A percentile compares a stretch with the other conserved stretches of the same genome.
These are phyloP conservation scores for Gadus chalcogrammus DNA, from an alignment of 2,113 vertebrate species.

Conservation along the genomic window DNA sequence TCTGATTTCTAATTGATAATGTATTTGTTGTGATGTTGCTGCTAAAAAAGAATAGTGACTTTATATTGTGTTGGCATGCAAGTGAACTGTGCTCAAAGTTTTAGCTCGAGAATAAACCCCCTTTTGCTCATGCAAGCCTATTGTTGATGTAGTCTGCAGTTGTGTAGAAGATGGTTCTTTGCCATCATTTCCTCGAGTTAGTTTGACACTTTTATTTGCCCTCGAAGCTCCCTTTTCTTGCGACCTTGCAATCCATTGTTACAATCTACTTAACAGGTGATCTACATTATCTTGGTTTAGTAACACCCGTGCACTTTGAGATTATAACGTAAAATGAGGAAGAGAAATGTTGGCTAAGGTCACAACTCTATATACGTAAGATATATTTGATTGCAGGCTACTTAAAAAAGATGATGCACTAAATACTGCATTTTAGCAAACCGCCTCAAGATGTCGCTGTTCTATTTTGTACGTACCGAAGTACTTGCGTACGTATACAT, in stretches of 20 bases:
- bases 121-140: constrained; percentile 43
- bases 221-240: constrained; percentile 37
- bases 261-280: constrained; percentile 15
- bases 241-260: constrained; percentile 48
- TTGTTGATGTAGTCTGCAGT: constrained; percentile 38
- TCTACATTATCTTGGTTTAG: neutral
- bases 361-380: too few species aligned
- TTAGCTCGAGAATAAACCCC: constrained; percentile 48
- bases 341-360: too few species aligned
- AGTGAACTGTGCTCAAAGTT: constrained; percentile 62
- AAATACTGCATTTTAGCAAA: too few species aligned
- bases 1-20: neutral
- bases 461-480: neutral
- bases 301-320: too few species aligned
- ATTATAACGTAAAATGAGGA: too few species aligned
- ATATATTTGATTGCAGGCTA: too few species aligned
- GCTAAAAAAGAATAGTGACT: constrained; percentile 23
- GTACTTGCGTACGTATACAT: neutral
- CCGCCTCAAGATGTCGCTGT: constrained; percentile 2
- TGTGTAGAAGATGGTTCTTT: constrained; percentile 27
- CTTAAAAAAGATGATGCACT: too few species aligned
- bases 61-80: constrained; percentile 30
- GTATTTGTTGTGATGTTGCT: constrained; percentile 2
- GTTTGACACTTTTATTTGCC: constrained; percentile 62
- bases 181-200: constrained; percentile 18